phyloP scores from a whole-genome alignment of 2,113 vertebrate genomes.

The Elephas maximus region DNA sequence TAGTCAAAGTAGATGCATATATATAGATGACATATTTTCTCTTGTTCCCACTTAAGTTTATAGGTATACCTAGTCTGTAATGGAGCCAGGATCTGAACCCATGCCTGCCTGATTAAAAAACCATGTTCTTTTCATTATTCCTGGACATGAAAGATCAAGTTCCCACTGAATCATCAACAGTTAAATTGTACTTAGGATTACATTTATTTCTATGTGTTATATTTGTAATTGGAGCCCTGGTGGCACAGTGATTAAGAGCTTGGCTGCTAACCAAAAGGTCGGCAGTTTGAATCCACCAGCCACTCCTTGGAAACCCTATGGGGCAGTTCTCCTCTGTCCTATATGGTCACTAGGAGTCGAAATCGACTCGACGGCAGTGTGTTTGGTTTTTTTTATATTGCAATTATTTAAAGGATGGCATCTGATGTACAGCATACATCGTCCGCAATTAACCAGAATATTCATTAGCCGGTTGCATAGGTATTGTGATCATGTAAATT shows the following conservation, averaged over 20 bases:
- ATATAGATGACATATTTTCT: background rate
- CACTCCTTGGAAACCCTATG: no score
- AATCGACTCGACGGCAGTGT: no score
- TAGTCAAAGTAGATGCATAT: background rate
- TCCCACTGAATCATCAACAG: conserved; percentile 2
- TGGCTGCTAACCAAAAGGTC: no score
- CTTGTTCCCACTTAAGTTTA: background rate
- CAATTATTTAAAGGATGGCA: background rate
- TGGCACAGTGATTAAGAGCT: no score
- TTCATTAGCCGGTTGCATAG: background rate
- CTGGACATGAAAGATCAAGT: background rate
- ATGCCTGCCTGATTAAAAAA: background rate
- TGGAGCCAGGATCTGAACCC: conserved; percentile 7
- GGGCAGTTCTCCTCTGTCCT: no score
- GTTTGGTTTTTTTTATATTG: background rate
- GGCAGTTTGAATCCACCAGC: no score
- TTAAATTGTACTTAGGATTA: background rate
- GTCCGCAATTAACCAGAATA: background rate
- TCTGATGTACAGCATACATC: background rate
- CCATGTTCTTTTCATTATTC: conserved; percentile 36
- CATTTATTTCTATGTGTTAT: background rate
- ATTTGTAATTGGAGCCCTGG: no score
- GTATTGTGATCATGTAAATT: background rate
- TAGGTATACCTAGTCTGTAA: background rate
- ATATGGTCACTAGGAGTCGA: no score